Conservation (phyloP, 2,888 invertebrate species). For the Microctonus hyperodae region DNA sequence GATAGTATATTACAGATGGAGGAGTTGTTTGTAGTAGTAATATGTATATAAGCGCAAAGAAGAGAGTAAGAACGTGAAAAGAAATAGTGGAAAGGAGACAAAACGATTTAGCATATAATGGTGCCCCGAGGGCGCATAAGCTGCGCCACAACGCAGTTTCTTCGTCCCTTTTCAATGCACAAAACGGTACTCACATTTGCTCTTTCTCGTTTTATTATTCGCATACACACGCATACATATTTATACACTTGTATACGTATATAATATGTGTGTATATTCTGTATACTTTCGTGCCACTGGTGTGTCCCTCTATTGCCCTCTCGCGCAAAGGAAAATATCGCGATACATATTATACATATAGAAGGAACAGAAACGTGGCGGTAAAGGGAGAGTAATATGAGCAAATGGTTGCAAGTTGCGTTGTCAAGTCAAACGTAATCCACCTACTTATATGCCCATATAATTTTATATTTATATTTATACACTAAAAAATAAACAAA, state of each 20-base stretch:
- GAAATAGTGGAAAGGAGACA: slow-evolving; percentile 50
- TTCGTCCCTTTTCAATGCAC: slow-evolving; percentile 60
- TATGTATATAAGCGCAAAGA: slow-evolving; percentile 32
- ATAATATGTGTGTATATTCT: no score
- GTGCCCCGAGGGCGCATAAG: slow-evolving; percentile 62
- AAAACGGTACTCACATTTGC: slow-evolving; percentile 47
- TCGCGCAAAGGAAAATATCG: background rate
- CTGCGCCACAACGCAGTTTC: slow-evolving; percentile 61
- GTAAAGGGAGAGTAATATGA: slow-evolving; percentile 15
- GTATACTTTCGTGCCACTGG: background rate
- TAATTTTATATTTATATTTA: background rate
- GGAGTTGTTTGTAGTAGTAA: background rate
- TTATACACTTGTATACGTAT: no score
- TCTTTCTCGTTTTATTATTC: slow-evolving; percentile 35
- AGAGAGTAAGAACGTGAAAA: slow-evolving; percentile 29
- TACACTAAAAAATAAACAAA: background rate
- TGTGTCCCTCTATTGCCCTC: background rate
- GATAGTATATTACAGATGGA: slow-evolving; percentile 15
- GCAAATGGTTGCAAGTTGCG: slow-evolving; percentile 43
- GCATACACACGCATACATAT: background rate
- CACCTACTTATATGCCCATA: slow-evolving; percentile 48
- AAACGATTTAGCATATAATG: slow-evolving; percentile 63
- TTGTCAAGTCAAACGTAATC: slow-evolving; percentile 56
- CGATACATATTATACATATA: background rate
- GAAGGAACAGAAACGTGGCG: background rate